Conservation (phyloP, 2,113 vertebrate species). For the Calonectris borealis region DNA sequence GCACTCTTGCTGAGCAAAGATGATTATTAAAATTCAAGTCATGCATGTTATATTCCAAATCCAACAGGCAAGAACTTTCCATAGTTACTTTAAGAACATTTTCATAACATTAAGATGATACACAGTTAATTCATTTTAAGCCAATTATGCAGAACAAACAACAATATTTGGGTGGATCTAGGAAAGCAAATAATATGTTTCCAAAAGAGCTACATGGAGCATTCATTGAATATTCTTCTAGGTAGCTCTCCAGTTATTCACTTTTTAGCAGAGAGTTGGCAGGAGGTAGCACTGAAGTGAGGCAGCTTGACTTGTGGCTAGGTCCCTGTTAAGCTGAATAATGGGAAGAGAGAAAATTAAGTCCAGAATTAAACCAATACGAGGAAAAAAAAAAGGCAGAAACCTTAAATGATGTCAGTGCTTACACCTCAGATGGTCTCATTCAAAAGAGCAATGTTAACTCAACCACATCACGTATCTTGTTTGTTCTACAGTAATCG, state of each 20-base stretch:
- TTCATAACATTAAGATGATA: neutral
- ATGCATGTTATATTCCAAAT: neutral
- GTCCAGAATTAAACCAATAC: neutral
- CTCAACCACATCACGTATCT: neutral
- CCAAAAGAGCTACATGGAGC: neutral
- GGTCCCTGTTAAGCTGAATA: neutral
- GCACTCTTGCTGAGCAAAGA: neutral
- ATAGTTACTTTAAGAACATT: neutral
- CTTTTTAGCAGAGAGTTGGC: neutral
- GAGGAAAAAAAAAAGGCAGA: neutral
- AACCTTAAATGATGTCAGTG: neutral
- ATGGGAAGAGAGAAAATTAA: neutral
- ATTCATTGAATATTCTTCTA: neutral
- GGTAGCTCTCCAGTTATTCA: neutral
- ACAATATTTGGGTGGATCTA: neutral
- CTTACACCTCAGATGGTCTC: neutral
- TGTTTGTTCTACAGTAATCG: neutral
- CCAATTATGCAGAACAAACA: slow-evolving; percentile 28
- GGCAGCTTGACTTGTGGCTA: neutral
- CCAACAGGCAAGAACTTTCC: neutral
- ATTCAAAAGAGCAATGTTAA: neutral
- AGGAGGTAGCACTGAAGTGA: neutral
- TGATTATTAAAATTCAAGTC: slow-evolving; percentile 19
- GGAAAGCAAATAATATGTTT: neutral
- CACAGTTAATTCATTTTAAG: neutral